A percentile compares a stretch with the other conserved stretches of the same genome.
phyloP scores from a whole-genome alignment of 2,888 invertebrate genomes.

The Metellina segmentata region DNA sequence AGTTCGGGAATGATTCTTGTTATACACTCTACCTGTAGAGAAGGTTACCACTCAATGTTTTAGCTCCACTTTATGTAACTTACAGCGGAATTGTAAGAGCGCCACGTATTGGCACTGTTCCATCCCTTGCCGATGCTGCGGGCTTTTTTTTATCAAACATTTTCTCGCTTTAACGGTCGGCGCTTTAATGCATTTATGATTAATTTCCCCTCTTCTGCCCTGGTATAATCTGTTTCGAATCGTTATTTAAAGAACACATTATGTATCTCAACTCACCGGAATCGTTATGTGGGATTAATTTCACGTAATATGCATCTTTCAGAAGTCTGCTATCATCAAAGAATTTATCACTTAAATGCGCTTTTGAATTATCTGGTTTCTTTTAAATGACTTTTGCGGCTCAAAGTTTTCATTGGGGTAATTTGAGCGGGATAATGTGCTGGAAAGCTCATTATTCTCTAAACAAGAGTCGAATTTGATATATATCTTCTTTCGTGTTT shows the following conservation, averaged over 20 bases:
- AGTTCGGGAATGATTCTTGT: conserved; percentile 40
- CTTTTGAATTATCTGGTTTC: conserved; percentile 6
- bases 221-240: conserved; percentile 36
- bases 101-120: conserved; percentile 54
- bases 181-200: conserved; percentile 49
- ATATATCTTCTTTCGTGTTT: too few species aligned
- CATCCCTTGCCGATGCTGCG: conserved; percentile 10
- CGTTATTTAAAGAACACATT: conserved; percentile 35
- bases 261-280: neutral
- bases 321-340: conserved; percentile 12
- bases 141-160: neutral
- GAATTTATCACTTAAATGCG: conserved; percentile 18
- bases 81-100: neutral
- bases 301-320: conserved; percentile 11
- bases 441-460: too few species aligned
- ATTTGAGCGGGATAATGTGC: neutral
- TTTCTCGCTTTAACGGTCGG: neutral
- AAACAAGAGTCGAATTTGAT: too few species aligned
- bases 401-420: neutral
- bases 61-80: conserved; percentile 1
- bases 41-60: conserved; percentile 31
- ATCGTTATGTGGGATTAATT: conserved; percentile 33
- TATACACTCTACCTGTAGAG: conserved; percentile 54
- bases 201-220: conserved; percentile 27
- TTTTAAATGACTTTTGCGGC: neutral